Evolutionary conservation across 1,140 invertebrate genomes (phyloP), one percentile per base, ranked within the genome.

Genomic region (Chionoecetes opilio): DNA sequence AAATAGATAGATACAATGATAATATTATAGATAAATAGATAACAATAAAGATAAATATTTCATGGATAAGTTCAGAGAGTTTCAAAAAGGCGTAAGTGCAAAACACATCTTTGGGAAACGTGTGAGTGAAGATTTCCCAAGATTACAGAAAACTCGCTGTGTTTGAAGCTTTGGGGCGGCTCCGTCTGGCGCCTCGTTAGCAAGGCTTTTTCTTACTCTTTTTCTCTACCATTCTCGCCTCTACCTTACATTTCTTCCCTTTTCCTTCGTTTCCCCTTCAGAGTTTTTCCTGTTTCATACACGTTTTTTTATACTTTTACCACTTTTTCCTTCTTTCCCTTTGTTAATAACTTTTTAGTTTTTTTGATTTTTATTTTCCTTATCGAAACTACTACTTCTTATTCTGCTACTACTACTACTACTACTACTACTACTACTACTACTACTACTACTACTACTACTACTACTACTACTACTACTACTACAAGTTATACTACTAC

Each of bases 351-450:
- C 63, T 11, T 75, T 75, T 75, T 75, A 75, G 21, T 75, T 21
- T 75, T n/a, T 75, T 75, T 46, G 5, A 46, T 14, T 14, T 8
- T 46, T 14, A 5, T 46, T 14, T 14, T 46, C 41, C 14, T 46
- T 14, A 5, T 46, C 41, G n/a, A n/a, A n/a, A 90, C 37, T 37
- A 90, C 38, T 37, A 90, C 88, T 46, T 35, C 38, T n/a, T n/a
- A n/a, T n/a, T n/a, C n/a, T n/a, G n/a, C n/a, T 29, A 35, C 88
- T 37, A 90, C 38, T 37, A 90, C 88, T 37, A 90, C 88, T 46
- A 90, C 31, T 37, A 90, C 37, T 37, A 90, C 88, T 46, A 90
- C 37, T 29, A 35, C 88, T 37, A 90, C n/a, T 37, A 90, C 88
- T 46, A 90, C 37, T 37, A 90, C 88, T 37, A 90, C 88, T 46